Conservation (phyloP, 2,113 vertebrate species). For the Narcine bancroftii region DNA sequence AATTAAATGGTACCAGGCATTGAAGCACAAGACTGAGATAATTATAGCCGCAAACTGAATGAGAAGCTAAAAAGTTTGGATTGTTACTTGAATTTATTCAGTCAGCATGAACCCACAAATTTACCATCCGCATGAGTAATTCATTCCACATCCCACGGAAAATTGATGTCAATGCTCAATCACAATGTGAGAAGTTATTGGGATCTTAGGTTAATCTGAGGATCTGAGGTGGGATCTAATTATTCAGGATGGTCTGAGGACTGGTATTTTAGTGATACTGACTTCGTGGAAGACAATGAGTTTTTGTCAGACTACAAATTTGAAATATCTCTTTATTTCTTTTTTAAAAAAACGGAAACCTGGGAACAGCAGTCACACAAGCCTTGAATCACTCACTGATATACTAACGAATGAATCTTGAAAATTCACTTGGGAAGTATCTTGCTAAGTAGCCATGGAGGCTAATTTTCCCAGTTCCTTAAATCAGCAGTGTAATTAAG, state of each 20-base stretch:
- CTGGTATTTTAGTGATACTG: background rate
- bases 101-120: background rate
- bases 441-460: background rate
- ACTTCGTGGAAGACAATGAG: background rate
- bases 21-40: background rate
- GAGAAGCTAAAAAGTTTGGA: background rate
- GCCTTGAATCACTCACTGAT: background rate
- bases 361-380: background rate
- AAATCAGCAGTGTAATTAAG: too few species aligned
- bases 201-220: too few species aligned
- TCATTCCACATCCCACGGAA: background rate
- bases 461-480: too few species aligned
- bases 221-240: too few species aligned
- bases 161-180: background rate
- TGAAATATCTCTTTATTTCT: background rate
- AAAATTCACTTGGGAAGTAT: background rate
- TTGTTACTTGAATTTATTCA: constrained; percentile 9
- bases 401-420: background rate
- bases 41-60: background rate
- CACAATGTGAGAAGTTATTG: too few species aligned
- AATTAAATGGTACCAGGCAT: background rate
- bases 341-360: background rate
- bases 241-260: background rate
- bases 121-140: background rate
- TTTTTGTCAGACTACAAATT: background rate